Evolutionary conservation across 2,113 vertebrate genomes (phyloP), one percentile per base, ranked within the genome.

Genomic region (Columba janthina): DNA sequence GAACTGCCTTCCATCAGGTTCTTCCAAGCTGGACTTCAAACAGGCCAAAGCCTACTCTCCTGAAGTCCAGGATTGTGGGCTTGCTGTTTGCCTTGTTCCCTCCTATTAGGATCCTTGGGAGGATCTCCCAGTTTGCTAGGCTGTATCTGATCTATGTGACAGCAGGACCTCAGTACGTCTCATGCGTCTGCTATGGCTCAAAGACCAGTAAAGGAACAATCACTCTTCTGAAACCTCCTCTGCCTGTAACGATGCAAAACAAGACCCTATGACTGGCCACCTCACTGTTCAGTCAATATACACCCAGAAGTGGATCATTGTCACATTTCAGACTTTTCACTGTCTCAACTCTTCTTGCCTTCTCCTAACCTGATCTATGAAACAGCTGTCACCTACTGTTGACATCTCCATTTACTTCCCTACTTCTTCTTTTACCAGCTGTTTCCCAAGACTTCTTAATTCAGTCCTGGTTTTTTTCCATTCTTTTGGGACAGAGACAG

Each of bases 231-330:
- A 53, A 86, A 61, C 15, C 3, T 65, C 9, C 8, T 48, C 10
- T 82, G 20, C 12, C 38, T 76, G 26, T 44, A 38, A 60, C 69
- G 9, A 7, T 36, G 24, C 80, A 44, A 92, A 90, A 79, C 18
- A 73, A 71, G 36, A 70, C 14, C 9, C 5, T 48, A 0, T 31
- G 46, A n/a, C 60, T 40, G 58, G 8, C 15, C 0, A 0, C 11
- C n/a, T 76, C 46, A 50, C 16, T 28, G 24, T 18, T 78, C n/a
- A 4, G 22, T 71, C 36, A 16, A 20, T 69, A n/a, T n/a, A 61
- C 7, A 57, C 2, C 9, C 51, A 26, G 38, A 29, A 53, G 56
- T 17, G 46, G 44, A 73, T 28, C 24, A 79, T 28, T 61, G 22
- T 24, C 22, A 10, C 2, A 6, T 10, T 79, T 90, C 32, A 71